Conservation (phyloP, 2,888 invertebrate genomes). For the Endotricha flammealis region DNA sequence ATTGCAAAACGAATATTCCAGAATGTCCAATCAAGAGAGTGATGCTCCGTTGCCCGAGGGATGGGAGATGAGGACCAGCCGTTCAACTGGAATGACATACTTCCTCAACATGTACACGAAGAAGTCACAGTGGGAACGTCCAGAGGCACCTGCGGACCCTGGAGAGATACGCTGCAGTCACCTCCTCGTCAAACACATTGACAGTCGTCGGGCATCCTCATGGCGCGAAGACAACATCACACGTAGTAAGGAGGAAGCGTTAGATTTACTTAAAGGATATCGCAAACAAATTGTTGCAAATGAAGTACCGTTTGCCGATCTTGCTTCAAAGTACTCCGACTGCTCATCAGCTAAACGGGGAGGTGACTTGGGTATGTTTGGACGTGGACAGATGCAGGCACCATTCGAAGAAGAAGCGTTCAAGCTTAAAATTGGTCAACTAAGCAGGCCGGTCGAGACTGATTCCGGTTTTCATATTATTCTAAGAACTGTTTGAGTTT, state of each 20-base stretch:
- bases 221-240: constrained; percentile 97
- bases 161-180: constrained; percentile 92
- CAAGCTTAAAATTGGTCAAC: constrained; percentile 92
- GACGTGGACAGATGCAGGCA: constrained; percentile 96
- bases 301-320: constrained; percentile 88
- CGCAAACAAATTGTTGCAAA: constrained; percentile 89
- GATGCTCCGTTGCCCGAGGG: constrained; percentile 86
- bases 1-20: too few relatives aligned
- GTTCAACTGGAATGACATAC: constrained; percentile 94
- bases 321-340: constrained; percentile 96
- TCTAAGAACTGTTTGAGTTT: constrained; percentile 87
- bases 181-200: constrained; percentile 94
- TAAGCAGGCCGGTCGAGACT: constrained; percentile 94
- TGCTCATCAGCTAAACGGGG: constrained; percentile 97
- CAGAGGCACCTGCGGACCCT: constrained; percentile 89
- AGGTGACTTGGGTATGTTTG: constrained; percentile 96
- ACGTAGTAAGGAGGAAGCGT: constrained; percentile 93
- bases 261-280: constrained; percentile 89
- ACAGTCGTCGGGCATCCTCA: constrained; percentile 95
- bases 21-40: constrained; percentile 64
- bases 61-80: constrained; percentile 94
- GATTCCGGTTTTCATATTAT: constrained; percentile 99
- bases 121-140: constrained; percentile 98
- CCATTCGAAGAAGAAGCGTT: constrained; percentile 99
- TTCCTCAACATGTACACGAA: constrained; percentile 97